These are phyloP conservation scores for Physocephala rufipes DNA, from an alignment of 2,888 invertebrate species.

Conservation along the genomic window DNA sequence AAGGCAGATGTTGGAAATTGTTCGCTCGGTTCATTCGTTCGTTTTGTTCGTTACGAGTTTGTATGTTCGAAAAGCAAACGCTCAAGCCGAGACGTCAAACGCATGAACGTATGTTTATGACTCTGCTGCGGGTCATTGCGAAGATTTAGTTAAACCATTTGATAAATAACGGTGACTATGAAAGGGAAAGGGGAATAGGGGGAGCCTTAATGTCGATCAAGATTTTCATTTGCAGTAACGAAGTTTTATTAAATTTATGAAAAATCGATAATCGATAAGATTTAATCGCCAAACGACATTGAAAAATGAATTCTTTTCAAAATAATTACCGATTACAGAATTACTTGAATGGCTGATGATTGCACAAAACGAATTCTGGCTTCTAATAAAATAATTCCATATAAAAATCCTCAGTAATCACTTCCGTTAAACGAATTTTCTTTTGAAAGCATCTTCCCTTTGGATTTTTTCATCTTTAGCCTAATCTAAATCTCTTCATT, in stretches of 20 bases:
- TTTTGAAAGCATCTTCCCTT: too few relatives aligned
- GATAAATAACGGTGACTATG: too few relatives aligned
- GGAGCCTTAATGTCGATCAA: not conserved
- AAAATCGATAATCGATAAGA: not conserved
- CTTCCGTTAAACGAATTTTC: too few relatives aligned
- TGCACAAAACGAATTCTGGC: too few relatives aligned
- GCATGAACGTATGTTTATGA: not conserved
- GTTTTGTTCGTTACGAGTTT: not conserved
- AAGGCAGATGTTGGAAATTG: conserved; percentile 27
- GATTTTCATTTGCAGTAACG: not conserved
- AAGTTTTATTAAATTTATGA: not conserved
- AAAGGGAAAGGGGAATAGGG: not conserved
- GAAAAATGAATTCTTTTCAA: too few relatives aligned
- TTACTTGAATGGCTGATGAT: too few relatives aligned
- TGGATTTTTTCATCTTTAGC: not conserved
- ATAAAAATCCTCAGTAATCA: too few relatives aligned
- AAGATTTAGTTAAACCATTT: too few relatives aligned
- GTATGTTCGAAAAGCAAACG: not conserved
- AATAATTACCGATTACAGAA: too few relatives aligned
- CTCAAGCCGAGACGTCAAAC: not conserved
- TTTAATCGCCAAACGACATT: too few relatives aligned
- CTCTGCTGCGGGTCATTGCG: not conserved
- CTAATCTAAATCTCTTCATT: too few relatives aligned
- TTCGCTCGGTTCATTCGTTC: not conserved
- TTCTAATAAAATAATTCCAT: too few relatives aligned